Conservation (phyloP, 2,797 vertebrate species). For the Glossophaga mutica region DNA sequence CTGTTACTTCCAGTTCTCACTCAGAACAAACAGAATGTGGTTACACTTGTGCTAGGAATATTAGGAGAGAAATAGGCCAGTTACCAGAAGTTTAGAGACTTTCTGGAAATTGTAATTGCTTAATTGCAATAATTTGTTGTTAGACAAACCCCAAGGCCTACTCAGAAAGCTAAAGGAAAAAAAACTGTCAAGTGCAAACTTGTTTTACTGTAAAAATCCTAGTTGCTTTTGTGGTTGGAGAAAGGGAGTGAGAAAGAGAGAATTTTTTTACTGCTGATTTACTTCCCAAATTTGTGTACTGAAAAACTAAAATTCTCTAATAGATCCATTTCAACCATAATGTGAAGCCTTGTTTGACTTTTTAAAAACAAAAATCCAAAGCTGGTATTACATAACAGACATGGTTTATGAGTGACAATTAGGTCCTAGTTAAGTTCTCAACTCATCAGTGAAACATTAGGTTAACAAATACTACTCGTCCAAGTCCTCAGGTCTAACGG, state of each 20-base stretch:
- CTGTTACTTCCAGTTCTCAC: neutral
- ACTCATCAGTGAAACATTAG: neutral
- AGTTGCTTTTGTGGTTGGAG: conserved; percentile 49
- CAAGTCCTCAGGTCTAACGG: neutral
- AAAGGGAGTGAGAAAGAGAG: neutral
- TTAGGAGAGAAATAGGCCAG: neutral
- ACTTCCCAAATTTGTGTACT: conserved; percentile 25
- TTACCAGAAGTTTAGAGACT: conserved; percentile 50
- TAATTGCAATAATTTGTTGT: conserved; percentile 48
- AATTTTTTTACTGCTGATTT: conserved; percentile 22
- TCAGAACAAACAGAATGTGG: neutral
- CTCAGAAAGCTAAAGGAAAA: conserved; percentile 42
- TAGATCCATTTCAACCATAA: conserved; percentile 1
- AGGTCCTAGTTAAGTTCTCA: neutral
- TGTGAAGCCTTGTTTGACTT: neutral
- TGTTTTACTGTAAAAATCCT: conserved; percentile 33
- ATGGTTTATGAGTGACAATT: neutral
- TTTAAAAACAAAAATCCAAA: neutral
- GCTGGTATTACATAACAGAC: neutral
- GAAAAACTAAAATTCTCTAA: conserved; percentile 8
- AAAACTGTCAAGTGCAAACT: neutral
- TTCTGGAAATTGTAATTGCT: conserved; percentile 56
- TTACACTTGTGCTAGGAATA: conserved; percentile 25
- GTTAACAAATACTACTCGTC: neutral
- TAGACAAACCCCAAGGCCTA: conserved; percentile 50